A percentile compares a stretch with the other conserved stretches of the same genome.
phyloP scores from a whole-genome alignment of 2,113 vertebrate species.

The Illadopsis cleaveri region DNA sequence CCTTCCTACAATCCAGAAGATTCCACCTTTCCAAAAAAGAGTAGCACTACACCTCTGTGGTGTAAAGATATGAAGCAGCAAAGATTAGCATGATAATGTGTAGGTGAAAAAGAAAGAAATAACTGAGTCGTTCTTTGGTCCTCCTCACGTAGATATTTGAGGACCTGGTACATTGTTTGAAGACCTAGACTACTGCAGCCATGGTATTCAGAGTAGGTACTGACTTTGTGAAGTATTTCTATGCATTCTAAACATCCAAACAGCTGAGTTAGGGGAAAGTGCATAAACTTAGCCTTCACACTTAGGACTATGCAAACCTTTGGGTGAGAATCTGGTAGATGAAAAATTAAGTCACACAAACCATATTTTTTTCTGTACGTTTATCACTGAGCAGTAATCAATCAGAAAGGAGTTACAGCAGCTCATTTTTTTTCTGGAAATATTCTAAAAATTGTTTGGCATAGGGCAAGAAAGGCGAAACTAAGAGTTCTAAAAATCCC shows the following conservation, averaged over 20 bases:
- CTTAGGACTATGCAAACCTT: neutral
- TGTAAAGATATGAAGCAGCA: neutral
- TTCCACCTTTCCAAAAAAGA: neutral
- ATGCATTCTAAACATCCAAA: neutral
- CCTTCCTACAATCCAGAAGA: neutral
- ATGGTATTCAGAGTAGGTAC: neutral
- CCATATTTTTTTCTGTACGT: neutral
- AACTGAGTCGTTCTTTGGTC: neutral
- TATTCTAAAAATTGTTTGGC: neutral
- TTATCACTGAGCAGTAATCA: neutral
- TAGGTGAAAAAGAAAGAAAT: neutral
- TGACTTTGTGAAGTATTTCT: neutral
- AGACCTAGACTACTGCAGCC: neutral
- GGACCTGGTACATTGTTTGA: neutral
- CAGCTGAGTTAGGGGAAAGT: neutral
- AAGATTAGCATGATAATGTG: neutral
- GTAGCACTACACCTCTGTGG: neutral
- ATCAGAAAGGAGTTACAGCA: neutral
- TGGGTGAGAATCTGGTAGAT: neutral
- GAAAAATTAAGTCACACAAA: neutral
- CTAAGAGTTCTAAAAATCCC: neutral
- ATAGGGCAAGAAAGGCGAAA: neutral
- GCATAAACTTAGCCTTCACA: neutral
- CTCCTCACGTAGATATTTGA: accelerated
- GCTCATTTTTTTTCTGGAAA: neutral